Evolutionary conservation across 2,797 vertebrate species (phyloP).

Genomic region (Ctenopoma multispine): DNA sequence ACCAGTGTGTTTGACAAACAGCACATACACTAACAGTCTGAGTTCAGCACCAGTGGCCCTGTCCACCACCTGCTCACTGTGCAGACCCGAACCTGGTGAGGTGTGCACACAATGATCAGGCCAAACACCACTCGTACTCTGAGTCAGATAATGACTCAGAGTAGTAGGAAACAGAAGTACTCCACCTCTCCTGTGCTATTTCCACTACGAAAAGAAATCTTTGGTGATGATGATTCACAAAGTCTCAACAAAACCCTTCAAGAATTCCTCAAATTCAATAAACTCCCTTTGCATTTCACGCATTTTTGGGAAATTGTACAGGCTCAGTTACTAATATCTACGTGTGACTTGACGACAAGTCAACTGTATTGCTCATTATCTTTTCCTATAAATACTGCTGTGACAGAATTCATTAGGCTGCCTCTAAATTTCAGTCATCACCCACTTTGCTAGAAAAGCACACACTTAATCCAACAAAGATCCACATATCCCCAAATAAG

Average conservation of each 20-base stretch:
- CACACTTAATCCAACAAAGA: not conserved
- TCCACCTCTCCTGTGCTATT: not conserved
- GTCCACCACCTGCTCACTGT: constrained; percentile 49
- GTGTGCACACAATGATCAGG: constrained; percentile 61
- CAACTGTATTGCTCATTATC: not conserved
- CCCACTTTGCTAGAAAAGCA: not conserved
- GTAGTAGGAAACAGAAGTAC: not conserved
- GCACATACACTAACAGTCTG: constrained; percentile 39
- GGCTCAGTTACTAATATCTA: not conserved
- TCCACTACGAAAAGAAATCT: not conserved
- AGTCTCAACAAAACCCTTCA: not conserved
- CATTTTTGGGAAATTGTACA: constrained; percentile 33
- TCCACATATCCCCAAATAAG: not conserved
- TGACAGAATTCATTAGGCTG: not conserved
- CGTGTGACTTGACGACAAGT: not conserved
- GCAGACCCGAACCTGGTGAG: constrained; percentile 29
- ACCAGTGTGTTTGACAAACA: constrained; percentile 38
- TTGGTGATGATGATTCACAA: constrained; percentile 18
- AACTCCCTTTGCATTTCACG: constrained; percentile 44
- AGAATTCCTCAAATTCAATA: constrained; percentile 39
- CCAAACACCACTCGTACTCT: no score
- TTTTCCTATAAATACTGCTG: not conserved
- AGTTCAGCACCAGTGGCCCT: constrained; percentile 34
- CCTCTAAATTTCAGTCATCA: not conserved
- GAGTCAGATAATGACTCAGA: constrained; percentile 19